Evolutionary conservation across 2,888 invertebrate species (phyloP), one percentile per base, ranked within the genome.

Genomic region (Leptinotarsa peninsularis): DNA sequence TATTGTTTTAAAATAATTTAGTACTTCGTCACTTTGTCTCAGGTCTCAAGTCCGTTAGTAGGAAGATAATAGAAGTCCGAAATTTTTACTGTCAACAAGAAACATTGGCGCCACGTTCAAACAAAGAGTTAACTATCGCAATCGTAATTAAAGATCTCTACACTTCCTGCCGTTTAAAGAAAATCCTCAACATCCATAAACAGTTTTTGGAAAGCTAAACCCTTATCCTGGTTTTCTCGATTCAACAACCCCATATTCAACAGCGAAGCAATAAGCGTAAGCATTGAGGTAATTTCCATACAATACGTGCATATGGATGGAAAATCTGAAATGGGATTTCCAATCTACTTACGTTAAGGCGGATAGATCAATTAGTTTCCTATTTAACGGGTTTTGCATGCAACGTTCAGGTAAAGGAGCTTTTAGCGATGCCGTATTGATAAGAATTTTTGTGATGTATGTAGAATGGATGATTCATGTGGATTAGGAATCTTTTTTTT

Each of bases 301-400:
- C 18, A 63, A 63, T 63, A 67, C 70, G 71, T 71, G 71, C 74
- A 74, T 74, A 60, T 74, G 66, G 56, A 60, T 67, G 71, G 63
- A 63, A 63, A 63, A 63, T 63, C 63, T 63, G 74, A 71, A 71
- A 71, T 74, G 60, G 71, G 49, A 74, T 74, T 74, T 74, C 71
- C 74, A 71, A 74, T 74, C 74, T 71, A 71, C 74, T 74, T 74
- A 74, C 52, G 58, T 67, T 67, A 52, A 71, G 74, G 67, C 71
- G 74, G 58, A 74, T 50, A 67, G 60, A 74, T 71, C 71, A 71
- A 74, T 74, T 74, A 71, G 60, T 60, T 71, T 70, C 71, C 67
- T 70, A 71, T 74, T 71, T 74, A 67, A 67, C 52, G 67, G 49
- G 60, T 67, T 71, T 71, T 67, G 50, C 71, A 67, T 71, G 58